Base-by-base conservation (phyloP, 2,888 invertebrate species). In the Scelioninae gen. 1 region DNA sequence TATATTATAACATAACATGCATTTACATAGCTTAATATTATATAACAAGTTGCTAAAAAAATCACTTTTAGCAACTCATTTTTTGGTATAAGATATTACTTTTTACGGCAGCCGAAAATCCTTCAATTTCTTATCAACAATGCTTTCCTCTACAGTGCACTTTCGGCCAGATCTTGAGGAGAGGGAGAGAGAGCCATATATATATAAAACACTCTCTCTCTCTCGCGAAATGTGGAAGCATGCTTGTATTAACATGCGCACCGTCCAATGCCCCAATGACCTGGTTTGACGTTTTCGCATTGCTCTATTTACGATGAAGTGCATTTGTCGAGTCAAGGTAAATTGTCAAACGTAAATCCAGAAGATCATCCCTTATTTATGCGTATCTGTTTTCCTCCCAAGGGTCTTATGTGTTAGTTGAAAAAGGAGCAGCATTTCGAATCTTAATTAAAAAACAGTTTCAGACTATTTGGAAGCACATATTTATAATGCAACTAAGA, bases 221-320 rank as follows among this genome's bases (percentile, higher is more conserved):
- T n/a, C n/a, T n/a, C n/a, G 49, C 47, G 43, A 51, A 66, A 58
- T 49, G 68, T 49, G 68, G 45, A 68, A 62, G 23, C 68, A 56
- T 68, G 34, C 34, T 55, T 58, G 62, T 65, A 66, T 82, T 82
- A 76, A 72, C 82, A 82, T 82, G 81, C 81, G 78, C 81, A 82
- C 71, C 75, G 53, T 83, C 84, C 85, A 87, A 89, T 89, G 91
- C 87, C 89, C 91, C 88, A 90, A 89, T 91, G 90, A 91, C 91
- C 91, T 86, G 88, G 89, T 90, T 89, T 87, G 81, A 83, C 83
- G 83, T 84, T 85, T 82, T 85, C 85, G 65, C 81, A 79, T 66
- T 79, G 81, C 75, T 81, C 69, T 71, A 81, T 75, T 76, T 72
- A 72, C 72, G 68, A 58, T 49, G 40, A 60, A 77, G 68, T 82